phyloP scores from a whole-genome alignment of 2,888 invertebrate species.

The Pristionchus exspectatus region DNA sequence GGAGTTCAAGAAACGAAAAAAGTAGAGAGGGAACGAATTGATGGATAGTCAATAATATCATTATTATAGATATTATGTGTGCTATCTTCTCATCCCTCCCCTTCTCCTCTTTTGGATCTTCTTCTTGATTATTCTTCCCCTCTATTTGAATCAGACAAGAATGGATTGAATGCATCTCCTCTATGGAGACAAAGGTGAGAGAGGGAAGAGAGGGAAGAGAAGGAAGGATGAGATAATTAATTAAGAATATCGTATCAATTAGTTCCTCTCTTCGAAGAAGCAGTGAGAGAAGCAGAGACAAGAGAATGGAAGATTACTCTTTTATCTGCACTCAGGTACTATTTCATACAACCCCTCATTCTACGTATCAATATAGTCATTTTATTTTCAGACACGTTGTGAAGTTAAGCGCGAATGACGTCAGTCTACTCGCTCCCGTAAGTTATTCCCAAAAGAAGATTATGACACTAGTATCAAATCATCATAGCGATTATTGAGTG shows the following conservation, averaged over 20 bases:
- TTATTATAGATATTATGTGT: not conserved
- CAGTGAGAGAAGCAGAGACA: not conserved
- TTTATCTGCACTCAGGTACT: constrained; percentile 31
- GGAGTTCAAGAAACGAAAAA: constrained; percentile 36
- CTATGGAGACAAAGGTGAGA: constrained; percentile 51
- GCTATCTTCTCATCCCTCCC: not conserved
- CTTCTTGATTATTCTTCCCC: constrained; percentile 48
- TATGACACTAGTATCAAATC: not conserved
- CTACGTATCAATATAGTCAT: not conserved
- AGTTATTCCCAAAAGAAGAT: not conserved
- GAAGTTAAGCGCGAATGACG: constrained; percentile 36
- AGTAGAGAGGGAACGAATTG: not conserved
- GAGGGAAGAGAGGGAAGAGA: not conserved
- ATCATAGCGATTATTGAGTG: not conserved
- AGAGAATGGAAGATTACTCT: constrained; percentile 47
- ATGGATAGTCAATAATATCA: not conserved
- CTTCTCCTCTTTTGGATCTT: not conserved
- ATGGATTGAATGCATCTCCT: constrained; percentile 13
- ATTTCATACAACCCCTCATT: not conserved
- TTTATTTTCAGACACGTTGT: constrained; percentile 17
- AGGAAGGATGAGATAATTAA: not conserved
- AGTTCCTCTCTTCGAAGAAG: constrained; percentile 37
- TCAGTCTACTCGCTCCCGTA: constrained; percentile 30
- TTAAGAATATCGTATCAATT: constrained; percentile 48
- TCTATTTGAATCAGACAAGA: constrained; percentile 23